Evolutionary conservation across 2,113 vertebrate genomes (phyloP).

Genomic region (Bettongia penicillata): DNA sequence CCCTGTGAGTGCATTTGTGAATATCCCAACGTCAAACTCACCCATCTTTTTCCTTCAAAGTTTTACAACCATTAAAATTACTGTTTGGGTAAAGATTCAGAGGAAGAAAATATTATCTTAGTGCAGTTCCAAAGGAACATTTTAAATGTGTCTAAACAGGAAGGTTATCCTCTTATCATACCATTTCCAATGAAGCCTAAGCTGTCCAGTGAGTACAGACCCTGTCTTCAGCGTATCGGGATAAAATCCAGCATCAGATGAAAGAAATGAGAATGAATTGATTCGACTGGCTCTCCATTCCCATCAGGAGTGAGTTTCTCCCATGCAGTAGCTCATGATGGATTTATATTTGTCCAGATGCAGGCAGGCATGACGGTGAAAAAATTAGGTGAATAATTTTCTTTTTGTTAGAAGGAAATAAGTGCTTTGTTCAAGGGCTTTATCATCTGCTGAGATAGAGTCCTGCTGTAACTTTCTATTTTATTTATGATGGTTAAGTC

Average conservation of each 20-base stretch:
- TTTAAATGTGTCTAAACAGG: background rate
- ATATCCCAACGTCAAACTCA: background rate
- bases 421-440: slow-evolving; percentile 31
- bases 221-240: background rate
- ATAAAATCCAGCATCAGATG: background rate
- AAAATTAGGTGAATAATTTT: slow-evolving; percentile 56
- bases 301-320: background rate
- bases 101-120: background rate
- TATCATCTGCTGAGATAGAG: slow-evolving; percentile 8
- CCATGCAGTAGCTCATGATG: slow-evolving; percentile 11
- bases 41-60: background rate
- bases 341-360: slow-evolving; percentile 53
- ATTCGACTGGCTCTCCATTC: background rate
- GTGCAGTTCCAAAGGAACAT: background rate
- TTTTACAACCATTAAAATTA: background rate
- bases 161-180: background rate
- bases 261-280: background rate
- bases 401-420: slow-evolving; percentile 50
- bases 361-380: slow-evolving; percentile 2
- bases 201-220: background rate
- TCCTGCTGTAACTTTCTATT: background rate
- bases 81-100: background rate
- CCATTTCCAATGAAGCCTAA: background rate
- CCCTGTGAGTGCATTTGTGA: background rate
- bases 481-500: accelerated